Evolutionary conservation across 1,140 invertebrate genomes (phyloP).

Genomic region (Anadara kagoshimensis): DNA sequence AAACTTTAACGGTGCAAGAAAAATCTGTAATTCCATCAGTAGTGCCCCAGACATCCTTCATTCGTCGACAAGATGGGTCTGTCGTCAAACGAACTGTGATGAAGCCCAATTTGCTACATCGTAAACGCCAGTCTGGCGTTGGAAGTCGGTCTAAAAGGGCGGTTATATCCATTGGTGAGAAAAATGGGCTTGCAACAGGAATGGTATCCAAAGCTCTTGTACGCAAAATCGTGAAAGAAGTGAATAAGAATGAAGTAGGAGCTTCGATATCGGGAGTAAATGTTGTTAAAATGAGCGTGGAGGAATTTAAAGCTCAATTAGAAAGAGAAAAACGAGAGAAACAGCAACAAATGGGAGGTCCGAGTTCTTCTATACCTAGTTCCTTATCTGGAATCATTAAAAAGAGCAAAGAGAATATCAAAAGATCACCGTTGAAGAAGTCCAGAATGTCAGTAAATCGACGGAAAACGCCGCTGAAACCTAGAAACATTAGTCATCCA

Average conservation of each 20-base stretch:
- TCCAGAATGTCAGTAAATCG: conserved; percentile 1
- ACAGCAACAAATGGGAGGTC: not conserved
- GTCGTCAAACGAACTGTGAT: too few species aligned
- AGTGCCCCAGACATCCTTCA: too few species aligned
- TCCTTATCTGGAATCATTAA: not conserved
- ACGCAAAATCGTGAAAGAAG: not conserved
- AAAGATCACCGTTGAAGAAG: conserved; percentile 18
- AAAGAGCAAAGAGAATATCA: not conserved
- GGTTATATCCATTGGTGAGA: conserved; percentile 20
- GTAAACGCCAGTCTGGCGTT: not conserved
- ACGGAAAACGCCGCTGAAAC: conserved; percentile 32
- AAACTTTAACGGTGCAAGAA: too few species aligned
- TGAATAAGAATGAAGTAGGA: not conserved
- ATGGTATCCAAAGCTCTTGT: conserved; percentile 13
- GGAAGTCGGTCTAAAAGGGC: conserved; percentile 3
- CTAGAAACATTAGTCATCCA: conserved; percentile 25
- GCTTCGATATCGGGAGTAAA: too few species aligned
- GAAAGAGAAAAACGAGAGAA: not conserved
- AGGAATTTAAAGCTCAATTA: not conserved
- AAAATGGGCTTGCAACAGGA: conserved; percentile 35
- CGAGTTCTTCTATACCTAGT: too few species aligned
- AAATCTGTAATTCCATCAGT: too few species aligned
- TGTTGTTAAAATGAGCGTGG: not conserved
- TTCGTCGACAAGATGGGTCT: too few species aligned
- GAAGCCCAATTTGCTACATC: conserved; percentile 15